Conservation (phyloP, 1,140 invertebrate species). For the Drosophila fuyamai region DNA sequence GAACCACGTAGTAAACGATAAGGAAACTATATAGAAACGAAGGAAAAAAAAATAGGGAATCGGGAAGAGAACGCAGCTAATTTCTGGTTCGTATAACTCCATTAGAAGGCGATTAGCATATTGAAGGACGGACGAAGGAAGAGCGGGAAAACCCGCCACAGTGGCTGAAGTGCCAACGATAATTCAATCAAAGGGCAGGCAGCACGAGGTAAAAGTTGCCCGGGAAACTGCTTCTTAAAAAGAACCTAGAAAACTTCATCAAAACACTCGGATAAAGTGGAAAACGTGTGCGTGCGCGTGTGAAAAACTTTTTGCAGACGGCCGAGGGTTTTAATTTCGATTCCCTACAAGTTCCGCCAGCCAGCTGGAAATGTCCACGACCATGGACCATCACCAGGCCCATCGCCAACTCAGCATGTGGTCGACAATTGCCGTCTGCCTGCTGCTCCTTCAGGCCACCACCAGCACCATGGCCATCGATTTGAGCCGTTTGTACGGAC, state of each 20-base stretch:
- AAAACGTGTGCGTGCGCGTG: constrained; percentile 62
- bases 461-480: constrained; percentile 78
- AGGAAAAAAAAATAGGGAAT: constrained; percentile 46
- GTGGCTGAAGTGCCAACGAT: constrained; percentile 60
- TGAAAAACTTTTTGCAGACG: constrained; percentile 51
- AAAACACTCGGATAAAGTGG: constrained; percentile 72
- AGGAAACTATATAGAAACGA: constrained; percentile 30
- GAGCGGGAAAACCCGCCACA: constrained; percentile 17
- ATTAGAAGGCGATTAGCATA: constrained; percentile 73
- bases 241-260: constrained; percentile 61
- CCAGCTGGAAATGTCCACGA: constrained; percentile 41
- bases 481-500: constrained; percentile 84
- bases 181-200: constrained; percentile 63
- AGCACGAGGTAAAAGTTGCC: constrained; percentile 26
- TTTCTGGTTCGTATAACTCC: constrained; percentile 80
- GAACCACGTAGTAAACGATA: constrained; percentile 28
- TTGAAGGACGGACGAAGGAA: constrained; percentile 9
- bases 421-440: constrained; percentile 64
- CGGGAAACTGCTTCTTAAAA: constrained; percentile 26
- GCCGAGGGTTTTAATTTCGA: constrained; percentile 60
- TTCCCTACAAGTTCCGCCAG: constrained; percentile 32
- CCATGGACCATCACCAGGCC: constrained; percentile 43
- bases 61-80: constrained; percentile 45
- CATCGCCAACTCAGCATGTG: constrained; percentile 59
- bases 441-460: constrained; percentile 61